phyloP scores from a whole-genome alignment of 37 sponge, comb jelly and placozoan species.

The Cladorhizidae sp. region DNA sequence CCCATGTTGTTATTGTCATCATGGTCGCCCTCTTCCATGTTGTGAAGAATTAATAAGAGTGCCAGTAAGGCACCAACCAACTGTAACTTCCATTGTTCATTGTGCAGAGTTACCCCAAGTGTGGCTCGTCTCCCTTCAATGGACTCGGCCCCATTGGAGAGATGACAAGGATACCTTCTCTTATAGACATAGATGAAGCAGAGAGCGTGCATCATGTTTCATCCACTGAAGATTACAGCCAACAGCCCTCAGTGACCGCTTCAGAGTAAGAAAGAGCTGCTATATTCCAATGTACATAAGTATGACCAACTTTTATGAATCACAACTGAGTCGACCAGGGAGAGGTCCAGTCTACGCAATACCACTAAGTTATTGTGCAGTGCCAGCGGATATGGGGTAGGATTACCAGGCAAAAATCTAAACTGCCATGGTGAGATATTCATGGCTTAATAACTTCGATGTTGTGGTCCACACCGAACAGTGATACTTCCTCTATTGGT shows the following conservation, averaged over 20 bases:
- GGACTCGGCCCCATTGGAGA: constrained; percentile 32
- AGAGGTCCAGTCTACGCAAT: not conserved
- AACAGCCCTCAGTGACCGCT: not conserved
- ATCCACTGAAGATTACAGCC: constrained; percentile 16
- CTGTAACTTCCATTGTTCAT: too few relatives aligned
- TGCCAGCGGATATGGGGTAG: not conserved
- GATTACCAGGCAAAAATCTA: not conserved
- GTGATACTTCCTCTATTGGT: too few relatives aligned
- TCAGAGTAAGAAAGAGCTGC: not conserved
- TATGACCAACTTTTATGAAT: too few relatives aligned
- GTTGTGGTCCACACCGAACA: too few relatives aligned
- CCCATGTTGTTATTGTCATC: too few relatives aligned
- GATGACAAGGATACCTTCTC: constrained; percentile 6
- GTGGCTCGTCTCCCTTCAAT: constrained; percentile 32
- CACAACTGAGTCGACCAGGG: not conserved
- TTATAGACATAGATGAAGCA: not conserved
- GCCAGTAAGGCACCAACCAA: too few relatives aligned
- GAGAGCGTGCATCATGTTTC: constrained; percentile 24
- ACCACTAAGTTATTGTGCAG: not conserved
- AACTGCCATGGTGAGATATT: not conserved
- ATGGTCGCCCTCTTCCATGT: too few relatives aligned
- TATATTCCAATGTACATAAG: too few relatives aligned
- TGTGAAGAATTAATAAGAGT: too few relatives aligned
- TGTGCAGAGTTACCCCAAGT: constrained; percentile 24
- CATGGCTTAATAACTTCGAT: too few relatives aligned